Base-by-base conservation (phyloP, 2,888 invertebrate species). In the Lycaena phlaeas region DNA sequence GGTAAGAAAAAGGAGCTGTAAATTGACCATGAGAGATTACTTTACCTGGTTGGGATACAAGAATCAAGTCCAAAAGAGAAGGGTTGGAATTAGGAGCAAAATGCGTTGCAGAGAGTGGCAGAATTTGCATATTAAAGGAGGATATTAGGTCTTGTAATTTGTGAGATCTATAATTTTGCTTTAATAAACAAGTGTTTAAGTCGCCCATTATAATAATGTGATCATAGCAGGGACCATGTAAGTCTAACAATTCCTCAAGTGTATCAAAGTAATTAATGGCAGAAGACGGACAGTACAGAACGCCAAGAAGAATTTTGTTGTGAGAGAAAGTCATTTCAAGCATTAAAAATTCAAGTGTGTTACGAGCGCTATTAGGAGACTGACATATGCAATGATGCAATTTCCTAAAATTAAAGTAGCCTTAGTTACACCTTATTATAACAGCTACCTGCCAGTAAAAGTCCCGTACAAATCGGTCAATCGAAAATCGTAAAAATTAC, bases 291-390 rank as follows among this genome's bases (percentile, higher is more conserved):
- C 40, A 14, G 17, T 43, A 36, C 18, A 25, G 11, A 6, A 36
- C 26, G 4, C 36, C 26, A 11, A 30, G 18, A 17, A 43, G 39
- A 12, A 43, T 5, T 30, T 41, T 41, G 7, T 26, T 15, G 10
- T 38, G 25, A 15, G 10, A 11, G 2, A 11, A 9, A 10, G 17
- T 4, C n/a, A 43, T 18, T 40, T 44, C 43, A 4, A 46, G 14
- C 14, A 46, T 40, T 2, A 46, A 27, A 22, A 40, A 25, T 14
- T 46, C 42, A 17, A 27, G 40, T 14, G 9, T 31, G 27, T 7
- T 12, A 28, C 11, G 17, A 25, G 4, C 3, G 7, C 1, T 26
- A 11, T 17, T 37, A 17, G 28, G 18, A 30, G 44, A 46, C 26
- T 38, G 38, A 10, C 12, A 5, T 3, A 46, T 15, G n/a, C n/a